Base-by-base conservation (phyloP, 2,797 vertebrate species). In the Gadopsis bispinosus region DNA sequence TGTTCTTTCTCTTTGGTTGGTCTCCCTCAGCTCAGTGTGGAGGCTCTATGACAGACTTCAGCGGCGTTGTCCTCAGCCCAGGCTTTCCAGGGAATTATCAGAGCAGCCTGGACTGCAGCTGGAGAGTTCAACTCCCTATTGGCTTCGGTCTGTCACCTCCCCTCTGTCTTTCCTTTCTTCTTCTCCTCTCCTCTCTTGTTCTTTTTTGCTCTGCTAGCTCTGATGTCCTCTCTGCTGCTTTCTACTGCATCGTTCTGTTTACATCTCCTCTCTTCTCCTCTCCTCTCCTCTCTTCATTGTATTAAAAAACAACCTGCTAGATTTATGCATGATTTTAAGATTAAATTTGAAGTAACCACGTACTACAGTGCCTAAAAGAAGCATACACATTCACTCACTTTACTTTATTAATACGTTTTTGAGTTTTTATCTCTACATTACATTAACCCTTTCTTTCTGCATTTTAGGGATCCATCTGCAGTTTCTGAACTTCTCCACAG, bases 21-120 rank as follows among this genome's bases (percentile, higher is more conserved):
- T 92, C 84, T 88, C 81, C 81, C 81, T 63, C 91, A 99, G 98
- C 98, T 73, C 96, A 98, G 86, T 99, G 98, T 83, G 98, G 98
- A 37, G 96, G 98, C 77, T 91, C 95, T 10, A 96, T 97, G 96
- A 95, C 95, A 60, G 97, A 97, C 76, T 97, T 98, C 95, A 98
- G 94, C 2, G 96, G 98, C 10, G 97, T 99, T 72, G 97, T 99
- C 69, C 96, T 99, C 80, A 99, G 98, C 86, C 98, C 98, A 8
- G 98, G 97, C 1, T 99, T 97, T 89, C 97, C 98, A 83, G 98
- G 98, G 87, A 99, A 99, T 93, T 99, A 99, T 86, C 98, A 97
- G 69, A 99, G 97, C 92, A 98, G 97, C 86, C 95, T 98, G 89
- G 98, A 99, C 91, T 99, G 98, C 78, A 98, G 95, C 29, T 99